Evolutionary conservation across 2,113 vertebrate genomes (phyloP), one percentile per base, ranked within the genome.

Genomic region (Lontra canadensis): DNA sequence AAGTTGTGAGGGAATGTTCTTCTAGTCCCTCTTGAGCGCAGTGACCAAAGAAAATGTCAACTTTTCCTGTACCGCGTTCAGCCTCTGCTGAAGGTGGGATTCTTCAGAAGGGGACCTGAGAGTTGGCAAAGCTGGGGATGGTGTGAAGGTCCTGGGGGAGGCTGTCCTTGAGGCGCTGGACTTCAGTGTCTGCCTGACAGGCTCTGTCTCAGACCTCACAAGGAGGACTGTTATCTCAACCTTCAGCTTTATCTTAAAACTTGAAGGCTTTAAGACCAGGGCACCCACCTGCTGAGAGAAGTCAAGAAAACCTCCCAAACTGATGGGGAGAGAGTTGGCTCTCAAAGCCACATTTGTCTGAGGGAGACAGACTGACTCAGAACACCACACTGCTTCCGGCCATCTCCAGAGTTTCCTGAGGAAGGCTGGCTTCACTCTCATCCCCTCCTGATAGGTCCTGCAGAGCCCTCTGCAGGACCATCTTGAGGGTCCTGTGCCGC

Each of bases 391-490:
- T 63, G n/a, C 2, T 63, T 3, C 11, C 1, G 0, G 6, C 21
- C 42, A 44, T 59, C 67, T 15, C 61, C 29, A 26, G 6, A 1
- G 47, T 21, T 47, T 39, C 47, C 52, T 69, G 76, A 47, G n/a
- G 87, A 15, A 69, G 7, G 3, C 12, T 29, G 17, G 29, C 31
- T 81, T 67, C 39, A 20, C 25, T 7, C 2, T 55, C 76, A 5
- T 34, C 79, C 29, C 12, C 7, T 11, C 83, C 65, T 7, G 90
- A 55, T 2, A 1, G 0, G 34, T 94, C 94, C 74, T 74, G 65
- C 18, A 82, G 15, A 31, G 86, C 95, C 3, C 5, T 61, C 88
- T 92, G 90, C 2, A 97, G 95, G 79, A 49, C 14, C 14, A 42
- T 4, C 34, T 10, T 84, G 61, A 96, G 18, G 25, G 25, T 90